These are phyloP conservation scores for Leptodactylus fallax DNA, from an alignment of 2,797 vertebrate species.

Conservation along the genomic window DNA sequence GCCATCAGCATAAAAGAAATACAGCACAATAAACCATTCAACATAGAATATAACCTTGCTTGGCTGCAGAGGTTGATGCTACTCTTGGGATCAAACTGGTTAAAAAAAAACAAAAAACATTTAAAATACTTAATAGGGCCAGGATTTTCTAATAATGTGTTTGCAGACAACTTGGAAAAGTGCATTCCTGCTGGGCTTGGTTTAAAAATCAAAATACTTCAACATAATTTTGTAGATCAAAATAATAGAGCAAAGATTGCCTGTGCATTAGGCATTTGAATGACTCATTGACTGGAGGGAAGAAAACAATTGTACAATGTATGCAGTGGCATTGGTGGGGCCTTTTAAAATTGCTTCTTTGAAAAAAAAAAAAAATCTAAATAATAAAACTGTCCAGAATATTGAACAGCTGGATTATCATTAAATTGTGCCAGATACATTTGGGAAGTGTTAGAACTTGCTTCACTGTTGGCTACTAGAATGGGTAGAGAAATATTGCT, in stretches of 20 bases:
- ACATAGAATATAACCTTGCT: background rate
- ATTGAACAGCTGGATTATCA: background rate
- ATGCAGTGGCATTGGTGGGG: slow-evolving; percentile 5
- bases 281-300: slow-evolving; percentile 20
- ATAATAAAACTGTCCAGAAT: background rate
- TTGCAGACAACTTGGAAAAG: slow-evolving; percentile 51
- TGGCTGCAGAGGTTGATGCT: background rate
- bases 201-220: slow-evolving; percentile 47
- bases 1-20: background rate
- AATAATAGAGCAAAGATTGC: slow-evolving; percentile 30
- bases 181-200: slow-evolving; percentile 44
- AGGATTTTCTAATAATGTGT: slow-evolving; percentile 33
- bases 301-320: slow-evolving; percentile 1
- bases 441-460: background rate
- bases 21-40: too few relatives aligned
- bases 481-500: background rate
- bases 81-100: background rate
- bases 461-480: background rate
- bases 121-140: background rate
- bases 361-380: background rate
- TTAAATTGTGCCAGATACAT: background rate
- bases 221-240: slow-evolving; percentile 42
- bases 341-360: background rate
- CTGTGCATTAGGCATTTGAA: slow-evolving; percentile 15
- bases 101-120: background rate